These are phyloP conservation scores for Malacoraja senta DNA, from an alignment of 2,797 vertebrate species.

Conservation along the genomic window DNA sequence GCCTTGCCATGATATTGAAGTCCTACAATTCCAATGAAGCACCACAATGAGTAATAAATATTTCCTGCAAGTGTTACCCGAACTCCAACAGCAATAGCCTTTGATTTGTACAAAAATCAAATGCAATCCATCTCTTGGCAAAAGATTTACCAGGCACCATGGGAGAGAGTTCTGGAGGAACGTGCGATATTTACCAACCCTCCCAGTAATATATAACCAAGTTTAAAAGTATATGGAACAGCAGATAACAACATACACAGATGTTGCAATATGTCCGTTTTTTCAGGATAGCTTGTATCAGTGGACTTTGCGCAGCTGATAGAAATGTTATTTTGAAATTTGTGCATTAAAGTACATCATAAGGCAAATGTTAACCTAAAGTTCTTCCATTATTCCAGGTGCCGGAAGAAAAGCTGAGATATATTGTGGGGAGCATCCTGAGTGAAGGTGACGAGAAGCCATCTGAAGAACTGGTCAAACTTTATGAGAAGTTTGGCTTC, in stretches of 20 bases:
- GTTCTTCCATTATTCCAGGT: slow-evolving; percentile 56
- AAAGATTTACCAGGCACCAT: too few relatives aligned
- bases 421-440: slow-evolving; percentile 73
- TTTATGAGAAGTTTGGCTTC: slow-evolving; percentile 75
- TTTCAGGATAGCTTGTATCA: neutral
- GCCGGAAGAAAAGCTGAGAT: slow-evolving; percentile 66
- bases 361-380: neutral
- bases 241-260: neutral
- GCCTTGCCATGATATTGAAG: too few relatives aligned
- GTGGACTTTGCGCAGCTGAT: neutral
- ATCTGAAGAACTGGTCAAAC: slow-evolving; percentile 61
- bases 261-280: neutral
- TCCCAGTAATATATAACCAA: too few relatives aligned
- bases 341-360: neutral
- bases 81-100: too few relatives aligned
- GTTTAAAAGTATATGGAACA: too few relatives aligned
- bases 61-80: too few relatives aligned
- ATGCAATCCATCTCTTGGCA: too few relatives aligned
- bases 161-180: too few relatives aligned
- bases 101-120: too few relatives aligned
- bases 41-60: too few relatives aligned
- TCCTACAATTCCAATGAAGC: too few relatives aligned
- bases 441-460: slow-evolving; percentile 69
- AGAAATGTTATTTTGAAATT: neutral
- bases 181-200: too few relatives aligned